phyloP scores from a whole-genome alignment of 2,113 vertebrate genomes.

The Urocynchramus pylzowi region DNA sequence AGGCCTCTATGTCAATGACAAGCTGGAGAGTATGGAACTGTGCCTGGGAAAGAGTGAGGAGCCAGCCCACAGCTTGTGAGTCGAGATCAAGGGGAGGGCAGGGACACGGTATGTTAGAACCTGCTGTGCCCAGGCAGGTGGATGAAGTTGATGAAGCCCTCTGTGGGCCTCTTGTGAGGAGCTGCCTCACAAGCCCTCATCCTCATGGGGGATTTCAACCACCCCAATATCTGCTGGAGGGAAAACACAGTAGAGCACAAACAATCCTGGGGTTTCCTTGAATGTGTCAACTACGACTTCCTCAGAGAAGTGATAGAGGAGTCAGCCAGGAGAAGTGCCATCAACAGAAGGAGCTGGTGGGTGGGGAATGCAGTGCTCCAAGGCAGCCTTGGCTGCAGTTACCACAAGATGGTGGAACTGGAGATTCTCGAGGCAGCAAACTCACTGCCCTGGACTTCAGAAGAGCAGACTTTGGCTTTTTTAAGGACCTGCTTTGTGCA shows the following conservation, averaged over 20 bases:
- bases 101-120: fast-evolving
- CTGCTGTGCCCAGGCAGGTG: neutral
- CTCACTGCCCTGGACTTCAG: neutral
- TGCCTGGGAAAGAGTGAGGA: neutral
- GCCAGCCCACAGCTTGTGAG: neutral
- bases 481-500: neutral
- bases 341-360: neutral
- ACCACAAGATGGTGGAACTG: fast-evolving
- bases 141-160: neutral
- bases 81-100: neutral
- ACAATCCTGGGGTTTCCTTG: neutral
- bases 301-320: neutral
- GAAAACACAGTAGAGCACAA: neutral
- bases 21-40: neutral
- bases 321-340: neutral
- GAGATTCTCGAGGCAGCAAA: neutral
- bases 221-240: neutral
- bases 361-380: too few relatives aligned
- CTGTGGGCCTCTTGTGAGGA: fast-evolving
- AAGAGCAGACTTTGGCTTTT: neutral
- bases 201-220: neutral
- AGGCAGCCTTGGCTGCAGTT: neutral
- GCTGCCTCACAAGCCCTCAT: neutral
- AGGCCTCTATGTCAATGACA: neutral
- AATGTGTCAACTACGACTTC: neutral